Evolutionary conservation across 2,888 invertebrate genomes (phyloP).

Genomic region (Erebia epiphron): DNA sequence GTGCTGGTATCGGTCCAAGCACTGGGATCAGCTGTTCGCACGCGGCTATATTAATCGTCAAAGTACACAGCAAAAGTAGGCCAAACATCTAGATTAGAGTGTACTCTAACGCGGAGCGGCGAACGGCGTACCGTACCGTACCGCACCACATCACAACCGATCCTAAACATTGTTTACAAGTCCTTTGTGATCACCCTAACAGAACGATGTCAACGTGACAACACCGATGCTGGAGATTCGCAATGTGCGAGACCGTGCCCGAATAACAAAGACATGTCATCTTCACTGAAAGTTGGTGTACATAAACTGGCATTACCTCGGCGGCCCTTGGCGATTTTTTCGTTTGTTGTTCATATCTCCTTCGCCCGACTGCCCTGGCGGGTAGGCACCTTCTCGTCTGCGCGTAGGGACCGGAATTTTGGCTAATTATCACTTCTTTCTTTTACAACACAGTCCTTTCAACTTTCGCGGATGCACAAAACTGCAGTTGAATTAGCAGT

Average conservation of each 20-base stretch:
- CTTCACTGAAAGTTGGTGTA: conserved; percentile 60
- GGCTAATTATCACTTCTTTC: conserved; percentile 83
- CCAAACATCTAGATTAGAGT: conserved; percentile 72
- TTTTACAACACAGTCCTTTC: conserved; percentile 83
- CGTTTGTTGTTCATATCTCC: conserved; percentile 91
- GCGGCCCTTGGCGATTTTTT: conserved; percentile 91
- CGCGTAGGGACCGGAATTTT: conserved; percentile 94
- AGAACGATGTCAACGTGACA: conserved; percentile 67
- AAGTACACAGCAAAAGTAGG: conserved; percentile 77
- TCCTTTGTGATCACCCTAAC: conserved; percentile 55
- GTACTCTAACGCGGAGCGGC: conserved; percentile 63
- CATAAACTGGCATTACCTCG: conserved; percentile 83
- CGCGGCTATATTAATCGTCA: conserved; percentile 78
- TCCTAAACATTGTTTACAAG: conserved; percentile 70
- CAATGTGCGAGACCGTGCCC: conserved; percentile 57
- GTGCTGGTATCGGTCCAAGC: conserved; percentile 51
- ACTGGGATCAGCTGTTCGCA: conserved; percentile 78
- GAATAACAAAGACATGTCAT: conserved; percentile 81
- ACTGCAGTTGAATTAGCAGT: conserved; percentile 81
- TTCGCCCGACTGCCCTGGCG: conserved; percentile 85
- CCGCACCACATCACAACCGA: conserved; percentile 52
- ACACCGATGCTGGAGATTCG: conserved; percentile 56
- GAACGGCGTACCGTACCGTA: conserved; percentile 47
- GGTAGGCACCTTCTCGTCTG: conserved; percentile 90
- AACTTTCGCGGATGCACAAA: conserved; percentile 83